Base-by-base conservation (phyloP, 2,888 invertebrate species). In the Heliconius erato region DNA sequence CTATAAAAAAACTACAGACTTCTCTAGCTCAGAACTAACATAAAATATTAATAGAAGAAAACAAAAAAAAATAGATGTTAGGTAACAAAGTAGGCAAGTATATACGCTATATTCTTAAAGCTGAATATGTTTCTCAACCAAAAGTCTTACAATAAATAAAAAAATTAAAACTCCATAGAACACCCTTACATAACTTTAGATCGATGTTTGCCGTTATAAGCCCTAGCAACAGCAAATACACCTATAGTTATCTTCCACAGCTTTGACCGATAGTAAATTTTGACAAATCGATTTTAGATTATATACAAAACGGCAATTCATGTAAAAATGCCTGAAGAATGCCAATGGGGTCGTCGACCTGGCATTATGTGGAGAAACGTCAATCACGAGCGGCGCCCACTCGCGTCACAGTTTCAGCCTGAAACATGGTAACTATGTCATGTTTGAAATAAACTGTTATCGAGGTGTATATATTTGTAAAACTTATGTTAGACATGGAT, bases 361-460 rank as follows among this genome's bases (percentile, higher is more conserved):
- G 54, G n/a, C 71, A 67, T 81, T 77, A 84, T 83, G 85, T 83
- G 82, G 71, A 71, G 67, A 76, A 81, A 84, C 85, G 85, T 85
- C 85, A 85, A 84, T 84, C 85, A 84, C 63, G 80, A 76, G n/a
- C 81, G 16, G 79, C 84, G 80, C 85, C 83, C 84, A 85, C 85
- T 82, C 83, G 35, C 71, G 63, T 40, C 63, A 76, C 74, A 71
- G 28, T 79, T 69, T 69, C 69, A 79, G 54, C 11, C 44, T 68
- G 44, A 68, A 68, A 68, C n/a, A 11, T 68, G 11, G 68, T 44
- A 79, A 35, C 49, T 69, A 54, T 79, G 49, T 32, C 68, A 79
- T 71, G 35, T 68, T 54, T 54, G 26, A 67, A 49, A 68, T 68
- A 79, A 68, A 68, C 68, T 67, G 26, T 67, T 7, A 79, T 68